Conservation (phyloP, 30 jellyfish, hydroid and myxozoan species). For the Rhopilema esculentum region DNA sequence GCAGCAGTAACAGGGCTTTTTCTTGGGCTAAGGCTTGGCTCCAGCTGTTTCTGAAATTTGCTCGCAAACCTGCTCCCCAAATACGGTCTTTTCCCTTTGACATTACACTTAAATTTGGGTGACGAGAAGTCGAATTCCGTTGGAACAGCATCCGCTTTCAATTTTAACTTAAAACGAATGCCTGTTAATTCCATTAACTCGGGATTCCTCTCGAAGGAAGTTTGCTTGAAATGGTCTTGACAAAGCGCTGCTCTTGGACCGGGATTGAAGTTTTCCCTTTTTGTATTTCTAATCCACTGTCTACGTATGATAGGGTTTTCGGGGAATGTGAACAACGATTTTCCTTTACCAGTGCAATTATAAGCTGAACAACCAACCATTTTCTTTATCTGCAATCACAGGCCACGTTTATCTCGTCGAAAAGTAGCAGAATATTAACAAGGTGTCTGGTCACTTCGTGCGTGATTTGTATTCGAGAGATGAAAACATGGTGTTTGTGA, state of each 20-base stretch:
- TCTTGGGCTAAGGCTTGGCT: constrained; percentile 34
- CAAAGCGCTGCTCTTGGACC: constrained; percentile 2
- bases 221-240: constrained; percentile 20
- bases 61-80: constrained; percentile 18
- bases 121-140: constrained; percentile 44
- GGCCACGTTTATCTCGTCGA: not conserved
- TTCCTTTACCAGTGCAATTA: constrained; percentile 43
- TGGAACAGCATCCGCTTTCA: constrained; percentile 41
- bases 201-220: constrained; percentile 30
- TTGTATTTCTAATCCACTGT: constrained; percentile 29
- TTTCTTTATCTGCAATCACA: constrained; percentile 1
- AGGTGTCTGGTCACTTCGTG: not conserved
- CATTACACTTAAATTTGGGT: constrained; percentile 25
- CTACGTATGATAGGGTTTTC: constrained; percentile 10
- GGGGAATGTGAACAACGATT: constrained; percentile 32
- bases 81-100: constrained; percentile 10
- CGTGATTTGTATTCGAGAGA: not conserved
- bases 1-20: not conserved
- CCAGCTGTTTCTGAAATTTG: constrained; percentile 12
- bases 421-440: not conserved
- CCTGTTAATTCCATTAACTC: constrained; percentile 44
- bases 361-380: constrained; percentile 39
- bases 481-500: not conserved
- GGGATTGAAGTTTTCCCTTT: constrained; percentile 20
- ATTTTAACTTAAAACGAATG: constrained; percentile 7